Base-by-base conservation (phyloP, 2,888 invertebrate genomes). In the Drosophila leonis region DNA sequence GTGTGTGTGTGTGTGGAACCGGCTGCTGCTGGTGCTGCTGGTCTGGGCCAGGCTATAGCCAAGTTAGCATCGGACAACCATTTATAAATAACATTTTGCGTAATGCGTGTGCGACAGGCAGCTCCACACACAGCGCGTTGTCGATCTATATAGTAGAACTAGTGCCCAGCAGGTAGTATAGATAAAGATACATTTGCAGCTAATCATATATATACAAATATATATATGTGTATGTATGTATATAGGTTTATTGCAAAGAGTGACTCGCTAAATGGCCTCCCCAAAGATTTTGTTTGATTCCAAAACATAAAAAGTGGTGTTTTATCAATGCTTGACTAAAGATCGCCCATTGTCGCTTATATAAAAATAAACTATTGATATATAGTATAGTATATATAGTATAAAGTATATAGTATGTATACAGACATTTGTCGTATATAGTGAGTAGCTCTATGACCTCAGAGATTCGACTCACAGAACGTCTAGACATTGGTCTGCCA, bases 71-170 rank as follows among this genome's bases (percentile, higher is more conserved):
- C 89, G 90, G 85, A 84, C 85, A 83, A 78, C 75, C 73, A 72
- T 81, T 90, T 92, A 92, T 82, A 92, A 92, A 92, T 92, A 92
- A 86, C 71, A 89, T 82, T 92, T 91, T 92, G 92, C 91, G 92
- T 91, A 91, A 92, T 84, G 80, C 80, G 81, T 72, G 48, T 41
- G 72, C 78, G 79, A 82, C 83, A 79, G 72, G 67, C 71, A 66
- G 73, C 70, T 80, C 75, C 69, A 64, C 59, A 64, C 59, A 44
- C 62, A 48, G 42, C 62, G 67, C 42, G 59, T n/a, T 42, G 65
- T 31, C 69, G 71, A 78, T 74, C 78, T 80, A 85, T 33, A 52
- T 27, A 20, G 41, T 8, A 15, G 55, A 18, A 18, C 60, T 60
- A 62, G 51, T 48, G 67, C 51, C 54, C 60, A 39, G 48, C 72